Base-by-base conservation (phyloP, 2,888 invertebrate species). In the Serripes groenlandicus region DNA sequence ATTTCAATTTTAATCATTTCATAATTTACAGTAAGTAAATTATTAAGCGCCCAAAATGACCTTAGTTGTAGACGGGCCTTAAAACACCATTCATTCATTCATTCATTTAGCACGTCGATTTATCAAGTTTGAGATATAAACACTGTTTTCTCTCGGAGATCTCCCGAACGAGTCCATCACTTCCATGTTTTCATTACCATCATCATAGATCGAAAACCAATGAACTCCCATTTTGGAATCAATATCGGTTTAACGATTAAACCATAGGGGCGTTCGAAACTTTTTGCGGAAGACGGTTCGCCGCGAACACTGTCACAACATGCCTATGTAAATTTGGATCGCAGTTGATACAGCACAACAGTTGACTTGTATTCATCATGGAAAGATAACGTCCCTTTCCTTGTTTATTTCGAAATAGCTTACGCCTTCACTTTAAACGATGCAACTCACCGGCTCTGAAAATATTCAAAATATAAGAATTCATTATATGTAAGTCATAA, bases 371-470 rank as follows among this genome's bases (percentile, higher is more conserved):
- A 56, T 56, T 49, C 70, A 76, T 69, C 34, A 69, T 56, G 54
- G 30, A 21, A 64, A 18, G 37, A 77, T 77, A 37, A 71, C 30
- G 37, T 70, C 62, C 21, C 64, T 37, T 28, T 70, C 70, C 52
- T 42, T 28, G 30, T 76, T 76, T 21, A 76, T 32, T 34, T 75
- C 75, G 23, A 75, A 75, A 75, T 75, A 75, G 3, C 66, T 56
- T 21, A 68, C 56, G 1, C 68, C 49, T 42, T 66, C 28, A 30
- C 75, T 75, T 7, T 66, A 66, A 23, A 37, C 75, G 28, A 75
- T 75, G 32, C 80, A 80, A 37, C 75, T 75, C 54, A 75, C 56
- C 0, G 80, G 75, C 56, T 75, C 75, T 80, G 80, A 28, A 79
- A 79, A 49, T 49, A 49, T 30, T 15, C 23, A 26, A 2, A 58